Base-by-base conservation (phyloP, 2,888 invertebrate species). In the Sabatieria punctata region DNA sequence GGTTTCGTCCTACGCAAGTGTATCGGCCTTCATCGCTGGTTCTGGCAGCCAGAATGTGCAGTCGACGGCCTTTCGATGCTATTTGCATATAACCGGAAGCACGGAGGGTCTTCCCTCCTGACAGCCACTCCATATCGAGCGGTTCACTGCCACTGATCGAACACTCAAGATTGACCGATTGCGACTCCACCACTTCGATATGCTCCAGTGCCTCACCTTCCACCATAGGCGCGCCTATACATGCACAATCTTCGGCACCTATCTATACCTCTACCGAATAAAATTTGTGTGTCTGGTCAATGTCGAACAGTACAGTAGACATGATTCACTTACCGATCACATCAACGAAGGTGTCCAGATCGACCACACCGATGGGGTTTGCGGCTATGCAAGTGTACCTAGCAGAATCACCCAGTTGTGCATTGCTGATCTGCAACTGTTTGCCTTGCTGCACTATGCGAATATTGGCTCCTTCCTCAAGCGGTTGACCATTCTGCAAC, bases 351-450 rank as follows among this genome's bases (percentile, higher is more conserved):
- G 54, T 54, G 40, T 60, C 60, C 49, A 59, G 46, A 47, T 62
- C 62, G 22, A 57, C 60, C 4, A 58, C 54, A 33, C 62, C 62
- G 21, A 58, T 58, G 2, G 52, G 41, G 44, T 62, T 62, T 26
- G 60, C 57, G 8, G 62, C 62, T 23, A 63, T 60, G 48, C 62
- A 63, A 8, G 57, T 60, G 52, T 57, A 60, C 41, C 58, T 35
- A 21, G 50, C 51, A 33, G 40, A 33, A 33, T 53, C 52, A 1
- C 26, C 21, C 27, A 45, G 19, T 27, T 41, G 24, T 1, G 50
- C 49, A 30, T 50, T 43, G 15, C 35, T 51, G 39, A 62, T 58
- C 50, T 60, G 59, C 23, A 62, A 47, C 49, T 59, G 59, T 27
- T 52, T 47, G 18, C 59, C 62, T 8, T 48, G 53, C 38, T 55